Percentiles rank a stretch among this genome's conserved stretches.
Evolutionary conservation across 2,113 vertebrate genomes (phyloP).

Genomic region (Origma solitaria): DNA sequence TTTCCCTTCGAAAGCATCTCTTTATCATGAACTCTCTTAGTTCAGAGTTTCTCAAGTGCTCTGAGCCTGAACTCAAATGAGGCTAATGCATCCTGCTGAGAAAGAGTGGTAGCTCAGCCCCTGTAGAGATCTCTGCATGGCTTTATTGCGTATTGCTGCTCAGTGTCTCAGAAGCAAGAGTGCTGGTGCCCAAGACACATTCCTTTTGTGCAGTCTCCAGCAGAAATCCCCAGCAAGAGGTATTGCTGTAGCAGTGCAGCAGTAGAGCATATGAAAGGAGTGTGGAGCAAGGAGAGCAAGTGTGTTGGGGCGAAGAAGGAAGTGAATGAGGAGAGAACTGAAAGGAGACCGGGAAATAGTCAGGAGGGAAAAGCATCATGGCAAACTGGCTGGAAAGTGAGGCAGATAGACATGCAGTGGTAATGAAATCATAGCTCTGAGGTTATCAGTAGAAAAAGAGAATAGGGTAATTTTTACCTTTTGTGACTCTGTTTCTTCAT

Average conservation of each 20-base stretch:
- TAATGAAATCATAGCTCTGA: neutral
- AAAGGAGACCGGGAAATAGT: neutral
- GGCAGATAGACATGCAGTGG: neutral
- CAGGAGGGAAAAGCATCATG: neutral
- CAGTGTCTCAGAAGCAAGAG: neutral
- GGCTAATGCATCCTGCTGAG: neutral
- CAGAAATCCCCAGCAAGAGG: neutral
- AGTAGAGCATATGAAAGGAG: neutral
- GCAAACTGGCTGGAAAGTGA: neutral
- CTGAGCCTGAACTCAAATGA: neutral
- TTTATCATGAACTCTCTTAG: neutral
- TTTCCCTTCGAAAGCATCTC: neutral
- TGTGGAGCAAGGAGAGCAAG: neutral
- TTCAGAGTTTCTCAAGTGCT: neutral
- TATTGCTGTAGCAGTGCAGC: neutral
- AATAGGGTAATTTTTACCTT: neutral
- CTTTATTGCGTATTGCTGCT: neutral
- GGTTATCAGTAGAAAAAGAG: neutral
- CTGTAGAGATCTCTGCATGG: neutral
- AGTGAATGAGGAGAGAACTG: neutral
- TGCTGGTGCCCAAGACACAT: neutral
- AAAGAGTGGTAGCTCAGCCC: neutral
- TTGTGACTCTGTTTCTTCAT: neutral
- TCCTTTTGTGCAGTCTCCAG: neutral
- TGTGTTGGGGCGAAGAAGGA: neutral